Evolutionary conservation across 2,113 vertebrate species (phyloP), one percentile per base, ranked within the genome.

Genomic region (Salvelinus sp.): DNA sequence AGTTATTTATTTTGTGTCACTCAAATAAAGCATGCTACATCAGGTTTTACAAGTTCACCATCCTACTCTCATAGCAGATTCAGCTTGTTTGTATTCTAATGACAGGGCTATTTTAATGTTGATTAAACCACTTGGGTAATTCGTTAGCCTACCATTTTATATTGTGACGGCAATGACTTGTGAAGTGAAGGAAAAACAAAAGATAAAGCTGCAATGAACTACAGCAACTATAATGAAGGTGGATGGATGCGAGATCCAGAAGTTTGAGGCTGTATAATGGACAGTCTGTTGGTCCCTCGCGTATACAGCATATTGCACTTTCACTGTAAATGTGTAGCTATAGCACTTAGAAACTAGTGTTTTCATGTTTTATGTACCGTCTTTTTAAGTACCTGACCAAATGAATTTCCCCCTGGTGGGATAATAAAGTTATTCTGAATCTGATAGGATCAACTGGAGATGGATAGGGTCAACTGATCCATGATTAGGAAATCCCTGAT

Each of bases 51-150:
- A 92, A 60, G 65, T 85, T 90, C 80, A 76, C 64, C 83, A 79
- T 85, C 85, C 85, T 78, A 81, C 81, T 83, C 83, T 84, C 85
- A 81, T 86, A 12, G 38, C 9, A 44, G 38, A 9, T 12, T 44
- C 38, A 44, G 79, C 84, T 78, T 85, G 84, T 83, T 85, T 80
- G 85, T 85, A 87, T 90, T 85, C 76, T 86, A 90, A 88, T 86
- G 77, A 76, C 82, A 83, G 88, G 88, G 89, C 89, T 88, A 91
- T 90, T 89, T 79, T 86, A 89, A 92, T 91, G 88, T 85, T 90
- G 87, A 91, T 92, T 84, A 84, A 86, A 87, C 79, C 90, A 86
- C 87, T 82, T 74, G 90, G 90, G 88, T 91, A 88, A 91, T 92
- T 92, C 9, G 10, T 44, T 44, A 44, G 38, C 38, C 7, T 44